Percentiles rank a stretch among this genome's conserved stretches.
Evolutionary conservation across 92 coral and sea anemone genomes (phyloP).

Genomic region (Epizoanthus illoricatus): DNA sequence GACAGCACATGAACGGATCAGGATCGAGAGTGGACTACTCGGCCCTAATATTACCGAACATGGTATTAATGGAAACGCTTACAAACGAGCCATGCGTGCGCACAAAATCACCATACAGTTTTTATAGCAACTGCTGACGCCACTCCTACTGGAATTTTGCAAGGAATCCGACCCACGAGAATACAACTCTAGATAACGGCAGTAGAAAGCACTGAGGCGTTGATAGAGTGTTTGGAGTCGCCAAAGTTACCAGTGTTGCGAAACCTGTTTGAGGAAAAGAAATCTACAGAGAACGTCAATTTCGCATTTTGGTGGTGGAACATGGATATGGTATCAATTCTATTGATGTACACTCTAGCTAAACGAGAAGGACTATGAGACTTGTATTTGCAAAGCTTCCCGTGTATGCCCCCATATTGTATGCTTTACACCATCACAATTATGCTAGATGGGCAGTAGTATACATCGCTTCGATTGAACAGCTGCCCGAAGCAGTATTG

Average conservation of each 20-base stretch:
- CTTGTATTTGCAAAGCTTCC: too few relatives aligned
- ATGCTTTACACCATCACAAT: too few relatives aligned
- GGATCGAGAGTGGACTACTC: slow-evolving; percentile 61
- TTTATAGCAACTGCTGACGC: slow-evolving; percentile 51
- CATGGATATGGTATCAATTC: slow-evolving; percentile 36
- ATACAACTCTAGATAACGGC: background rate
- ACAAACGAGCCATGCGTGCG: slow-evolving; percentile 55
- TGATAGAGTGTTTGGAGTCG: slow-evolving; percentile 40
- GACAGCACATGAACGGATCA: slow-evolving; percentile 54
- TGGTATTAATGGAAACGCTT: slow-evolving; percentile 52
- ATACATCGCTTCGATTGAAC: too few relatives aligned
- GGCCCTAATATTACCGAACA: slow-evolving; percentile 44
- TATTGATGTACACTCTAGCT: slow-evolving; percentile 32
- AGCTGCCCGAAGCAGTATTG: too few relatives aligned
- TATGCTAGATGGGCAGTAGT: too few relatives aligned
- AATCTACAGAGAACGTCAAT: slow-evolving; percentile 37
- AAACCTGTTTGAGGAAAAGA: slow-evolving; percentile 28
- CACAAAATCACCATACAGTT: slow-evolving; percentile 64
- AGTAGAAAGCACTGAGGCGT: slow-evolving; percentile 12
- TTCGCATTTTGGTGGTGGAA: slow-evolving; percentile 37
- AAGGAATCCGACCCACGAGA: slow-evolving; percentile 29
- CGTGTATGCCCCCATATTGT: too few relatives aligned
- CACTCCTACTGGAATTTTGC: slow-evolving; percentile 35
- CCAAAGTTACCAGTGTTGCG: slow-evolving; percentile 28
- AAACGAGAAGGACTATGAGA: background rate